These are phyloP conservation scores for Siniperca undulata DNA, from an alignment of 2,797 vertebrate species.

Conservation along the genomic window DNA sequence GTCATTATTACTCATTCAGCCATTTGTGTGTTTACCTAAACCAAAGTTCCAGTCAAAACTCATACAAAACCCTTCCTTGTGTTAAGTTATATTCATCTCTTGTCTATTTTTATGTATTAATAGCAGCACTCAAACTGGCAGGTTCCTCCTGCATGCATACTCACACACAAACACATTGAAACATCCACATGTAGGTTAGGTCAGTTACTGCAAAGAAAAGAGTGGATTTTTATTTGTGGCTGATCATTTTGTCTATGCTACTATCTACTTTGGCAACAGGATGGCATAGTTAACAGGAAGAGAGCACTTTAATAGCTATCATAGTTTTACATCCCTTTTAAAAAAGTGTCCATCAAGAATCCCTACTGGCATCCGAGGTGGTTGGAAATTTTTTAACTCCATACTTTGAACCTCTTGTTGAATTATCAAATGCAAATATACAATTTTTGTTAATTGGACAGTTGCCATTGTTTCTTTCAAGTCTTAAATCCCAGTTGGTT, in stretches of 20 bases:
- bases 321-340: neutral
- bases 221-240: neutral
- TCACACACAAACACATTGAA: neutral
- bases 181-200: neutral
- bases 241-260: neutral
- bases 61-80: neutral
- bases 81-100: constrained; percentile 12
- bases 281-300: neutral
- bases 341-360: neutral
- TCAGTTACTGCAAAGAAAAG: neutral
- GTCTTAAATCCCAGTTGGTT: neutral
- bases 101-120: constrained; percentile 2
- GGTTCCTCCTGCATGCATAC: neutral
- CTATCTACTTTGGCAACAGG: neutral
- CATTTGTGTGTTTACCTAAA: constrained; percentile 13
- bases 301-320: neutral
- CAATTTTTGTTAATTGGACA: neutral
- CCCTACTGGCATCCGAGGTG: neutral
- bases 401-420: neutral
- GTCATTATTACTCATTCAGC: constrained; percentile 18
- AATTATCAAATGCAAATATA: no score
- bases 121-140: neutral
- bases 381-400: neutral
- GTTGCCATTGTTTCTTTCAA: neutral
- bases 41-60: constrained; percentile 12